These are phyloP conservation scores for Drosophila dives DNA, from an alignment of 2,888 invertebrate genomes.

Conservation along the genomic window DNA sequence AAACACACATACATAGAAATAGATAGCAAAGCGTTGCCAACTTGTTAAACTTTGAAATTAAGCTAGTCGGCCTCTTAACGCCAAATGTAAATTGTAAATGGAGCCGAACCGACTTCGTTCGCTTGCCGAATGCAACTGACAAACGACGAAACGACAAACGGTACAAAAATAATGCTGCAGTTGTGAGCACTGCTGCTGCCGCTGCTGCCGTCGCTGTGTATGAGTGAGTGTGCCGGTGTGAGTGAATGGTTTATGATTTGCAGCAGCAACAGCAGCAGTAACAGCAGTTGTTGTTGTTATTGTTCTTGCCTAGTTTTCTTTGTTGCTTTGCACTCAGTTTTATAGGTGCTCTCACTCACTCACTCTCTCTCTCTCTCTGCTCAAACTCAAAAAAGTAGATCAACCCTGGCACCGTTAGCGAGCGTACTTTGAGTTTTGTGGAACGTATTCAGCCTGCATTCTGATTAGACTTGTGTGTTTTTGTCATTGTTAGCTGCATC, in stretches of 20 bases:
- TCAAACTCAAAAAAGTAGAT: constrained; percentile 48
- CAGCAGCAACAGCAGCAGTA: constrained; percentile 49
- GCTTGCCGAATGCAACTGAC: constrained; percentile 70
- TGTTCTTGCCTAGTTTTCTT: constrained; percentile 59
- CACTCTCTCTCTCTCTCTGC: constrained; percentile 44
- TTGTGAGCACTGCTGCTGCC: constrained; percentile 42
- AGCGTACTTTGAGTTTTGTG: constrained; percentile 54
- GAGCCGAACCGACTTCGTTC: constrained; percentile 64
- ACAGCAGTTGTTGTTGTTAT: constrained; percentile 13
- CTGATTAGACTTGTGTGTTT: constrained; percentile 64
- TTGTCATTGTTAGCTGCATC: constrained; percentile 51
- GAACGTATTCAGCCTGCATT: constrained; percentile 76
- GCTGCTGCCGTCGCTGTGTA: constrained; percentile 32
- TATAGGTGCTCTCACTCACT: constrained; percentile 7
- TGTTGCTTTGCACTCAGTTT: constrained; percentile 58
- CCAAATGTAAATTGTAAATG: constrained; percentile 28
- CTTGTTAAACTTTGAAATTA: constrained; percentile 5
- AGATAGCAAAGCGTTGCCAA: constrained; percentile 4
- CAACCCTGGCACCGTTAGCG: constrained; percentile 71
- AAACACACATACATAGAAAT: background rate
- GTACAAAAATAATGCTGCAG: constrained; percentile 35
- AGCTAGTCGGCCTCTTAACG: constrained; percentile 21
- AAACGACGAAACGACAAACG: constrained; percentile 42
- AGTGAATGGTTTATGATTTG: constrained; percentile 76
- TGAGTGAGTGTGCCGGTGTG: constrained; percentile 40